Conservation (phyloP, 1,140 invertebrate species). For the Dinothrombium tinctorium region DNA sequence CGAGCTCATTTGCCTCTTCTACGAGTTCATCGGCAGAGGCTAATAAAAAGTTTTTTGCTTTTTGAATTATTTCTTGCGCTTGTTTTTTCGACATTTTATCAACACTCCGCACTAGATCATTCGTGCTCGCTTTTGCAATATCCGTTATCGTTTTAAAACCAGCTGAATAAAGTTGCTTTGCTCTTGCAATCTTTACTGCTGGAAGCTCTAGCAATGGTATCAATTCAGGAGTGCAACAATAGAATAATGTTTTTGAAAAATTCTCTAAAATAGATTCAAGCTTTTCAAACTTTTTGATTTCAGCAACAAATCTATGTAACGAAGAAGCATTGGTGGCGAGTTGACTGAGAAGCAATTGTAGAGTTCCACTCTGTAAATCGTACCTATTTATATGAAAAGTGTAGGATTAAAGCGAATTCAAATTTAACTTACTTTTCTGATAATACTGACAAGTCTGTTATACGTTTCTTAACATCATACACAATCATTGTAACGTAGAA, state of each 20-base stretch:
- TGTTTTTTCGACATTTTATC: background rate
- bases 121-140: conserved; percentile 40
- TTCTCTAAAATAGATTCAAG: conserved; percentile 40
- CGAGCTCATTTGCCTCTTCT: background rate
- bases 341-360: conserved; percentile 44
- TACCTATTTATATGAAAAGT: conserved; percentile 22
- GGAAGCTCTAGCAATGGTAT: conserved; percentile 57
- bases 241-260: conserved; percentile 38
- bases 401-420: background rate
- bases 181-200: conserved; percentile 51
- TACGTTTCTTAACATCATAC: conserved; percentile 49
- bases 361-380: conserved; percentile 25
- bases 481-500: conserved; percentile 68
- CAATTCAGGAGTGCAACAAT: conserved; percentile 46
- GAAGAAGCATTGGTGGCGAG: conserved; percentile 43
- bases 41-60: background rate
- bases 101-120: background rate
- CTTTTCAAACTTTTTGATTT: conserved; percentile 57
- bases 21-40: background rate
- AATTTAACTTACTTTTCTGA: conserved; percentile 30
- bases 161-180: conserved; percentile 50
- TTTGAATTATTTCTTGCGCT: background rate
- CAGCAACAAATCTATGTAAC: conserved; percentile 36
- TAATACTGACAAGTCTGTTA: conserved; percentile 39
- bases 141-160: conserved; percentile 49